Percentiles rank a stretch among this genome's conserved stretches.
These are phyloP conservation scores for Lasioglossum leucozonium DNA, from an alignment of 2,888 invertebrate species.

Conservation along the genomic window DNA sequence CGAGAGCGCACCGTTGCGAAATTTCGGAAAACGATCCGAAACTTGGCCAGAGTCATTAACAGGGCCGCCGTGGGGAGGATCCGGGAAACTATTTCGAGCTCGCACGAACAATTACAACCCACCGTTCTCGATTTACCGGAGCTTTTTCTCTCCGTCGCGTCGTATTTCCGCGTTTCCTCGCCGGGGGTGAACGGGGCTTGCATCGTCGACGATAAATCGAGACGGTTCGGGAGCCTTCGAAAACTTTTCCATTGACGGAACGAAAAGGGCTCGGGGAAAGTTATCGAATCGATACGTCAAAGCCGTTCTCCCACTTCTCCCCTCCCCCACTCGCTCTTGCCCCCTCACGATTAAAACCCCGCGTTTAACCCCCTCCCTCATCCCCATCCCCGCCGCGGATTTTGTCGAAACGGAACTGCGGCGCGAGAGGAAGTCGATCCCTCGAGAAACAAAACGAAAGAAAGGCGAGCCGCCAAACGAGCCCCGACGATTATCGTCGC, in stretches of 20 bases:
- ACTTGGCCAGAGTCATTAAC: constrained; percentile 10
- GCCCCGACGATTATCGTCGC: constrained; percentile 41
- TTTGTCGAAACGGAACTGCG: constrained; percentile 18
- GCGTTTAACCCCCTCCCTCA: no score
- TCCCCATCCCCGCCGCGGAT: background rate
- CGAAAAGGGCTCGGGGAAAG: constrained; percentile 37
- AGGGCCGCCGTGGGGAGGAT: background rate
- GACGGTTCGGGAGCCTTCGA: constrained; percentile 40
- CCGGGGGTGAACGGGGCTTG: background rate
- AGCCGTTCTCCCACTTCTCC: background rate
- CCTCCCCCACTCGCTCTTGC: background rate
- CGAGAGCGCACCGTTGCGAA: background rate
- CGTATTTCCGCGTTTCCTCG: constrained; percentile 29
- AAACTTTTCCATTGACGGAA: constrained; percentile 57
- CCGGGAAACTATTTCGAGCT: background rate
- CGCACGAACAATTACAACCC: constrained; percentile 36
- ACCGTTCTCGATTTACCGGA: constrained; percentile 29
- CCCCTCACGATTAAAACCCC: background rate
- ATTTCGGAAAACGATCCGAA: background rate
- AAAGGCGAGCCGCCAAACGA: constrained; percentile 22
- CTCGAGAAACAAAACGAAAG: constrained; percentile 9
- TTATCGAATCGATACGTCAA: constrained; percentile 53
- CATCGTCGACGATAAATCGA: constrained; percentile 55
- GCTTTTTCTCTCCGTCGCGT: constrained; percentile 13
- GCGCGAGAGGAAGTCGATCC: constrained; percentile 27